Base-by-base conservation (phyloP, 2,888 invertebrate genomes). In the Scaptomyza polygonia region DNA sequence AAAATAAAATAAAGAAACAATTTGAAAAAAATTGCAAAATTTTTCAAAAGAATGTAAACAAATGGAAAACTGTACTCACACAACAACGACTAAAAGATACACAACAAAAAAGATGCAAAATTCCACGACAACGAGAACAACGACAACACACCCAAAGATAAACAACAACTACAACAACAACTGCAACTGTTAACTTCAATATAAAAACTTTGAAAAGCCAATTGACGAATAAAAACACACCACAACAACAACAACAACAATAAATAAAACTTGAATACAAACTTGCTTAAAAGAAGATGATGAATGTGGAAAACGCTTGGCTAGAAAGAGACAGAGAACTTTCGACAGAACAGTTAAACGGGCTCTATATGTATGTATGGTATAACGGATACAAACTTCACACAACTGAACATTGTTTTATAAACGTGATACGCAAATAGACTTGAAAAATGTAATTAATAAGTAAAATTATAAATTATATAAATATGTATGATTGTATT, bases 371-470 rank as follows among this genome's bases (percentile, higher is more conserved):
- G 76, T 72, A 73, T 73, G 72, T 67, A 78, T 79, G 70, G 72
- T 67, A 78, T 79, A 72, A 83, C 81, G 69, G 70, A 74, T 77
- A 62, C 48, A 62, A 62, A 74, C 75, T 77, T 77, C 82, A 89
- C 82, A 89, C 75, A 82, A 86, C 83, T 82, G 86, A 86, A 76
- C 78, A 87, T 88, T 89, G 86, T 87, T 84, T 81, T 74, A 59
- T 77, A 83, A 85, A 85, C 84, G 85, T 85, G 85, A 85, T 85
- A 85, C 84, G 85, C 86, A 88, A 88, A 86, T 88, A 85, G 85
- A 85, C 85, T 85, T 85, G 79, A 86, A 83, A 82, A 80, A 86
- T 83, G 72, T 85, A 86, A 83, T 78, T 85, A 68, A 86, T 83
- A 86, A 82, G 85, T 81, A 84, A 82, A 84, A 86, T 78, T 86